phyloP scores from a whole-genome alignment of 2,113 vertebrate genomes.

The Cyrtonyx montezumae region DNA sequence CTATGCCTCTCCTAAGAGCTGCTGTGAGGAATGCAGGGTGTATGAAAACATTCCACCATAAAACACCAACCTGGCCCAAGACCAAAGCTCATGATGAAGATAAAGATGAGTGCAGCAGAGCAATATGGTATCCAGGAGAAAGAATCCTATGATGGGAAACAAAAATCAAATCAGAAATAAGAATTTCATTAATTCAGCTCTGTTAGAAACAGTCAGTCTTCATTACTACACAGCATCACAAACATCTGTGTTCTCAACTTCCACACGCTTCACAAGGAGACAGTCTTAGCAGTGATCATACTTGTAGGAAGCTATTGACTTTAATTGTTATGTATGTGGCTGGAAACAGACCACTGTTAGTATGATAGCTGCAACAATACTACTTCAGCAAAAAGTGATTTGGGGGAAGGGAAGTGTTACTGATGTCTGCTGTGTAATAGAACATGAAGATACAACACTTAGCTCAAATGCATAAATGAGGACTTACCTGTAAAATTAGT shows the following conservation, averaged over 20 bases:
- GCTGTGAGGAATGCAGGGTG: background rate
- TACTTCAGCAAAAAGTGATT: background rate
- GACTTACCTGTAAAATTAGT: slow-evolving; percentile 79
- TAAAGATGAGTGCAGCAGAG: slow-evolving; percentile 83
- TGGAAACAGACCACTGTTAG: background rate
- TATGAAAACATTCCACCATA: background rate
- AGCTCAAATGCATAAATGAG: background rate
- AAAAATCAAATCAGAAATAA: background rate
- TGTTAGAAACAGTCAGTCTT: background rate
- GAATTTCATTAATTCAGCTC: background rate
- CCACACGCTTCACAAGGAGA: background rate
- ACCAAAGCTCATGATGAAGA: slow-evolving; percentile 79
- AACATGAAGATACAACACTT: background rate
- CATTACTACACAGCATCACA: background rate
- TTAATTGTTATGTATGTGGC: background rate
- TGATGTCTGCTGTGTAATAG: background rate
- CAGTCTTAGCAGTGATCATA: background rate
- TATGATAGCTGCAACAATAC: background rate
- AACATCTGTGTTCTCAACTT: background rate
- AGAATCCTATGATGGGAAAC: slow-evolving; percentile 55
- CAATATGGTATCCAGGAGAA: slow-evolving; percentile 83
- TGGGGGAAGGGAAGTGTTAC: background rate
- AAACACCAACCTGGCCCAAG: slow-evolving; percentile 80
- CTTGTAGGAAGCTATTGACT: background rate
- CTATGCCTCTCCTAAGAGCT: background rate